These are phyloP conservation scores for Esox niger DNA, from an alignment of 2,113 vertebrate species.

Conservation along the genomic window DNA sequence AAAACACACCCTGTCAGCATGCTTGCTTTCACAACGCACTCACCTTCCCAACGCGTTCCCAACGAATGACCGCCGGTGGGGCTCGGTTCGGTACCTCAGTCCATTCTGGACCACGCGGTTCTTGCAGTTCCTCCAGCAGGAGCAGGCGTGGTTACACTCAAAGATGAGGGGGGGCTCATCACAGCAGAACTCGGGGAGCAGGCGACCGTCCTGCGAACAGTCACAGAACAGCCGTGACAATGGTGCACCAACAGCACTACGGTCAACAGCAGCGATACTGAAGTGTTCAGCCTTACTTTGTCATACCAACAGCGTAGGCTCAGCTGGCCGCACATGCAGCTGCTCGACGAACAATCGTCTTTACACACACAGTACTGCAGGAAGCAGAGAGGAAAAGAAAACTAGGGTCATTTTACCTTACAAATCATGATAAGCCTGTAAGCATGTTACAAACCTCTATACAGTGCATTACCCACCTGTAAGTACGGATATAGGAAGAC, in stretches of 20 bases:
- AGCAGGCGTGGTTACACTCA: constrained; percentile 97
- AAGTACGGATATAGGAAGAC: no score
- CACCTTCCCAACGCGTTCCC: background rate
- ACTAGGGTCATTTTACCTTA: background rate
- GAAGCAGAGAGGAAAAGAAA: background rate
- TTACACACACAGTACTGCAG: constrained; percentile 93
- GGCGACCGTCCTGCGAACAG: constrained; percentile 78
- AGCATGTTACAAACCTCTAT: background rate
- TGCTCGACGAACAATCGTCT: constrained; percentile 94
- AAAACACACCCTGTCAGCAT: background rate
- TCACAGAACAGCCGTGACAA: background rate
- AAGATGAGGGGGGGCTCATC: constrained; percentile 92
- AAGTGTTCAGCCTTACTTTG: constrained; percentile 76
- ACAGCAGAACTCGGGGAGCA: constrained; percentile 94
- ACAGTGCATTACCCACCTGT: constrained; percentile 73
- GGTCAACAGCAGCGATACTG: background rate
- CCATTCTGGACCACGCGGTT: constrained; percentile 96
- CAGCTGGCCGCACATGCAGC: constrained; percentile 97
- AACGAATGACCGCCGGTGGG: no score
- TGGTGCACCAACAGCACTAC: background rate
- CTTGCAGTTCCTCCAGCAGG: constrained; percentile 93
- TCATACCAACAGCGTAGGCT: constrained; percentile 98
- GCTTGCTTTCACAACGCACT: background rate
- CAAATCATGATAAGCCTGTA: no score
- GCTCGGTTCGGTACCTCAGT: constrained; percentile 85